These are phyloP conservation scores for Monochamus saltuarius DNA, from an alignment of 1,140 invertebrate genomes.

Conservation along the genomic window DNA sequence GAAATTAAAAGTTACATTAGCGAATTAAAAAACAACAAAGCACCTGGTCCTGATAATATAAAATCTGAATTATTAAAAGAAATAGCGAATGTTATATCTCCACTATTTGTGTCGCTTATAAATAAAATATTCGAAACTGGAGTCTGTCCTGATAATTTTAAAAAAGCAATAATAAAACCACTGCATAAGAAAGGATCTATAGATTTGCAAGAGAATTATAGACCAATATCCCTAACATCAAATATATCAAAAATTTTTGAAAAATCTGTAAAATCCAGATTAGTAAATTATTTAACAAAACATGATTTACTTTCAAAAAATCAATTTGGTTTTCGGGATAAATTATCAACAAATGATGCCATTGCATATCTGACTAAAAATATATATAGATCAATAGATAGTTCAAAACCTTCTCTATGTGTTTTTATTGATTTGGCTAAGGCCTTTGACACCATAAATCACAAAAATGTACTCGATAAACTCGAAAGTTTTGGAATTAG, in stretches of 20 bases:
- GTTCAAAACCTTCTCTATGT: constrained; percentile 5
- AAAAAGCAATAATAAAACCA: too few species aligned
- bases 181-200: too few species aligned
- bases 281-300: constrained; percentile 7
- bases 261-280: constrained; percentile 18
- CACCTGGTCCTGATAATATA: too few species aligned
- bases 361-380: too few species aligned
- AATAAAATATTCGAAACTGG: constrained; percentile 18
- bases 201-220: constrained; percentile 14
- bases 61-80: constrained; percentile 15
- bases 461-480: constrained; percentile 9
- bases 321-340: too few species aligned
- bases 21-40: constrained; percentile 16
- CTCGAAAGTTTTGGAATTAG: too few species aligned
- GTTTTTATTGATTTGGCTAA: constrained; percentile 17
- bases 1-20: neutral
- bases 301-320: too few species aligned
- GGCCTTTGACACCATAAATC: constrained; percentile 21
- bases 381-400: too few species aligned
- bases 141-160: too few species aligned
- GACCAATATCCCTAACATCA: constrained; percentile 25
- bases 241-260: constrained; percentile 26
- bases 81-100: constrained; percentile 11
- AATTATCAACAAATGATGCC: too few species aligned
- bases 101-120: constrained; percentile 4